Base-by-base conservation (phyloP, 2,113 vertebrate species). In the Myotis davidii region DNA sequence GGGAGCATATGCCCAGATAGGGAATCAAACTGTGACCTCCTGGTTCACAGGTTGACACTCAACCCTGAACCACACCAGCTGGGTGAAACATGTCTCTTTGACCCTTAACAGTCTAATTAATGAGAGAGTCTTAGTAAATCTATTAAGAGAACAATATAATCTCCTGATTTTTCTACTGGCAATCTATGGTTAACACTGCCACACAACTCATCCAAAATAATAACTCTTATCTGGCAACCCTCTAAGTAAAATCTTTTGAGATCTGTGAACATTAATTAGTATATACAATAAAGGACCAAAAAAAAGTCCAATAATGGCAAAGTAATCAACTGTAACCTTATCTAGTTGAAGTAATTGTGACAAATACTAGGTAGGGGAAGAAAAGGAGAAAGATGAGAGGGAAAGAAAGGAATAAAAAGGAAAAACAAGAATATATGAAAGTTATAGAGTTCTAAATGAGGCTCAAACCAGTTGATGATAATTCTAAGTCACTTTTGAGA, bases 211-310 rank as follows among this genome's bases (percentile, higher is more conserved):
- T 64, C 61, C 76, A 65, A 96, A 95, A 83, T 39, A 29, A 32
- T 1, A 87, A n/a, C 72, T 73, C 42, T 37, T 84, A 85, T 61
- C 23, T 29, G n/a, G 78, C 50, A 94, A 88, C 6, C 4, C n/a
- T 50, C 67, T 87, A 95, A 79, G 91, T 54, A 61, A 88, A 81
- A 88, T 37, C 37, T 16, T 45, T 76, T 85, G 64, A 84, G 8
- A 96, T 91, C 12, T 93, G 27, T 88, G 64, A 90, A 92, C 54
- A 78, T 45, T 32, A 88, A 87, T 74, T 78, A 85, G 29, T 32
- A 88, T 88, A 94, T 89, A 23, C 27, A 52, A 88, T 39, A 39
- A 82, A 82, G 23, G 27, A 23, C 21, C 50, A 73, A 67, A 73
- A 67, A 73, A 74, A 78, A 67, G 59, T n/a, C 39, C 72, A 91